These are phyloP conservation scores for Diplolepis rosae DNA, from an alignment of 2,888 invertebrate genomes.

Conservation along the genomic window DNA sequence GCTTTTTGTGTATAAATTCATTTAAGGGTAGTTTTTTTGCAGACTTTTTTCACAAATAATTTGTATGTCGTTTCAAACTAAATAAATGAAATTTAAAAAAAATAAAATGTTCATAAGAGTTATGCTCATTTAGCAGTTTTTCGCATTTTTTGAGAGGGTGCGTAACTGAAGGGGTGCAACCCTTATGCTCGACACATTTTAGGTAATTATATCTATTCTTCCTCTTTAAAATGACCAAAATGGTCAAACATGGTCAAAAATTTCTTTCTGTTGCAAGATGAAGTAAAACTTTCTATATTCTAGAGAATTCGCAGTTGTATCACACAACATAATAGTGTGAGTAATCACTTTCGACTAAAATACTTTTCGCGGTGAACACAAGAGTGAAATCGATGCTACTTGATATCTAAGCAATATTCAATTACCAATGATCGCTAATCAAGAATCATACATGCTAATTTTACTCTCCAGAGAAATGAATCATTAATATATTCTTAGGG, in stretches of 20 bases:
- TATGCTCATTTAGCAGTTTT: no score
- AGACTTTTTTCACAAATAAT: no score
- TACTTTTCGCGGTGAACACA: not conserved
- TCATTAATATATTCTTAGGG: not conserved
- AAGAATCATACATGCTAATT: not conserved
- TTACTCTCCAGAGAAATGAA: not conserved
- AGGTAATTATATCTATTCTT: no score
- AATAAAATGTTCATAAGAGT: no score
- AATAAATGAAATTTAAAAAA: no score
- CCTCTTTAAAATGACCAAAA: no score
- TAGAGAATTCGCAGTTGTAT: not conserved
- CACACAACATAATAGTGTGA: not conserved
- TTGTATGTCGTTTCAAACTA: no score
- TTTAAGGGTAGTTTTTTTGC: no score
- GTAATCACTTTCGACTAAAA: conserved; percentile 8
- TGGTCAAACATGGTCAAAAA: not conserved
- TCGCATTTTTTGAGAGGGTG: no score
- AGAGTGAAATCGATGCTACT: not conserved
- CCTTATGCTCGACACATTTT: no score
- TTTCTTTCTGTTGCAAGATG: not conserved
- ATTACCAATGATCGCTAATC: not conserved
- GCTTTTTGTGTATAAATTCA: no score
- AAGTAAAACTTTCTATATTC: not conserved
- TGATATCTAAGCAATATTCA: not conserved
- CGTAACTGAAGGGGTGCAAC: no score